A percentile compares a stretch with the other conserved stretches of the same genome.
Evolutionary conservation across 1,140 invertebrate species (phyloP).

Genomic region (Drosophila kikkawai): DNA sequence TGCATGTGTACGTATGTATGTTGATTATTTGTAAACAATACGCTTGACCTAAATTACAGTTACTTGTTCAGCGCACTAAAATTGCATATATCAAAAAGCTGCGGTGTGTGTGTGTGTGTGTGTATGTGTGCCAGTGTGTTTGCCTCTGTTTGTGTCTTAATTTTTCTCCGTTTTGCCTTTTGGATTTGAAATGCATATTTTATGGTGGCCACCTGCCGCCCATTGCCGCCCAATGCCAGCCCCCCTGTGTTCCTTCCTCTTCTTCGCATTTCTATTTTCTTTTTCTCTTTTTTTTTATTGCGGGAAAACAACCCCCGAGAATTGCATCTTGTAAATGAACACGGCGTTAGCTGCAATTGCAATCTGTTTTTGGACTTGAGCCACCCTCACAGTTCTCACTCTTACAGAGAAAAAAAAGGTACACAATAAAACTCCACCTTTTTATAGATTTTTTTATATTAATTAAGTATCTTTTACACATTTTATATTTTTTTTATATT

Average conservation of each 20-base stretch:
- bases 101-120: neutral
- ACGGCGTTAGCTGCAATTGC: conserved; percentile 37
- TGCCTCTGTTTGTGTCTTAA: conserved; percentile 40
- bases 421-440: neutral
- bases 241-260: neutral
- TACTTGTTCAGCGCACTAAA: conserved; percentile 77
- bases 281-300: conserved; percentile 8
- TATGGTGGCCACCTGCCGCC: conserved; percentile 58
- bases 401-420: conserved; percentile 13
- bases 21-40: conserved; percentile 85
- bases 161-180: conserved; percentile 38
- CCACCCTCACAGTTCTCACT: conserved; percentile 22
- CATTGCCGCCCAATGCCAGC: conserved; percentile 22
- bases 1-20: conserved; percentile 32
- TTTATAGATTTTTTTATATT: neutral
- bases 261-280: conserved; percentile 1
- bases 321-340: conserved; percentile 64
- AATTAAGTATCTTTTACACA: too few relatives aligned
- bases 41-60: conserved; percentile 85
- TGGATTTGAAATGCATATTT: conserved; percentile 75
- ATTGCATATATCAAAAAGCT: conserved; percentile 36
- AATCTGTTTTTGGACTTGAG: conserved; percentile 38
- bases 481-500: too few relatives aligned
- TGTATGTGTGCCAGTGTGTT: neutral
- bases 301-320: conserved; percentile 42